Evolutionary conservation across 2,888 invertebrate genomes (phyloP).

Genomic region (Ennomos erosarius): DNA sequence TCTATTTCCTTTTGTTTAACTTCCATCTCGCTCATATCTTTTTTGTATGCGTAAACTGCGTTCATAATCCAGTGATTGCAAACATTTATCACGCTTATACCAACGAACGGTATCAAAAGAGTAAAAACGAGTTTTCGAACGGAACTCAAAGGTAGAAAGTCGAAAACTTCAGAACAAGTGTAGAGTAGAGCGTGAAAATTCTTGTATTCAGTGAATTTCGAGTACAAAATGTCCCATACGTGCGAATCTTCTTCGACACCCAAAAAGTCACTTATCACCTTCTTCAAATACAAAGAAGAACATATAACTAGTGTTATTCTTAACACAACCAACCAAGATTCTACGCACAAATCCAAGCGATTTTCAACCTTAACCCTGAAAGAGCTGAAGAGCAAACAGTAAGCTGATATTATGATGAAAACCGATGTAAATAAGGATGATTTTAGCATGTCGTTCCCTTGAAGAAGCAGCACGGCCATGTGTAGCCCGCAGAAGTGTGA

Average conservation of each 20-base stretch:
- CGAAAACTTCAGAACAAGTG: conserved; percentile 91
- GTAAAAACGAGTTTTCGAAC: conserved; percentile 81
- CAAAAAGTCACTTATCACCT: conserved; percentile 63
- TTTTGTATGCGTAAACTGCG: conserved; percentile 34
- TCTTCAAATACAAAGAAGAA: conserved; percentile 71
- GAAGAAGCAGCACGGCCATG: conserved; percentile 67
- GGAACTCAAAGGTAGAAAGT: conserved; percentile 86
- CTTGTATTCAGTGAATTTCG: conserved; percentile 88
- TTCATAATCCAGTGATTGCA: conserved; percentile 64
- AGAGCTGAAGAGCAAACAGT: conserved; percentile 67
- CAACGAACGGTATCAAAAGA: conserved; percentile 84
- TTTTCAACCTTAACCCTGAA: conserved; percentile 63
- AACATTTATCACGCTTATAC: conserved; percentile 70
- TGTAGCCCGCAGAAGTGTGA: conserved; percentile 76
- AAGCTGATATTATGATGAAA: conserved; percentile 66
- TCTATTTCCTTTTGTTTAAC: conserved; percentile 28
- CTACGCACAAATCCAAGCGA: conserved; percentile 59
- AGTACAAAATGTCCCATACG: conserved; percentile 88
- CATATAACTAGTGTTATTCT: conserved; percentile 53
- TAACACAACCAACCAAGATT: conserved; percentile 59
- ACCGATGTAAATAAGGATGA: conserved; percentile 80
- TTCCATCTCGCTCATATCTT: conserved; percentile 42
- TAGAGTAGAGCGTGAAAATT: conserved; percentile 92
- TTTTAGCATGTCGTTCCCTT: conserved; percentile 79
- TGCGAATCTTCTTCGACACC: conserved; percentile 86